Conservation (phyloP, 2,113 vertebrate genomes). For the Camelus dromedarius region DNA sequence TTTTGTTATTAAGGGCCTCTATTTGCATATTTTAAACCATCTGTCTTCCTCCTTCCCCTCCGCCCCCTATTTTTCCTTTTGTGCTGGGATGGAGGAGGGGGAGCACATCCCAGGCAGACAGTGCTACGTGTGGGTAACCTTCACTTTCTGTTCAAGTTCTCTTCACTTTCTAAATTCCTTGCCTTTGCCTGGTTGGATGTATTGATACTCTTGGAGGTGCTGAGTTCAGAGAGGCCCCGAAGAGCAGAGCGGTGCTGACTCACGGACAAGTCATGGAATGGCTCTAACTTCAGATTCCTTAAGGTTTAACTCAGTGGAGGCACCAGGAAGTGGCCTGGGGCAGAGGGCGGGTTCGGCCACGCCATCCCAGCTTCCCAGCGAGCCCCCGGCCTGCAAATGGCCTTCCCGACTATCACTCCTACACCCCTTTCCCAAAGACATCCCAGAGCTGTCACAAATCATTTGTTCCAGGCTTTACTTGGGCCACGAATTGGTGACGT, state of each 20-base stretch:
- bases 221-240: not conserved
- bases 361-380: accelerated
- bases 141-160: not conserved
- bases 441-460: not conserved
- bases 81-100: too few species aligned
- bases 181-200: not conserved
- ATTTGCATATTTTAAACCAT: accelerated
- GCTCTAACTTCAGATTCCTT: not conserved
- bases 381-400: not conserved
- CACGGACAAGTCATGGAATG: not conserved
- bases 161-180: not conserved
- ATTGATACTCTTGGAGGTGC: not conserved
- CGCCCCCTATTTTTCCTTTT: not conserved
- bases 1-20: too few species aligned
- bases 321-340: not conserved
- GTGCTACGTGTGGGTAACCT: not conserved
- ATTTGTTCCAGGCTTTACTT: not conserved
- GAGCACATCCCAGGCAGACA: accelerated
- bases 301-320: not conserved
- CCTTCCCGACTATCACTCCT: not conserved
- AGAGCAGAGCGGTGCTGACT: not conserved
- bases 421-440: not conserved
- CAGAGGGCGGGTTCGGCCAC: not conserved
- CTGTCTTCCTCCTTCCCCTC: not conserved
- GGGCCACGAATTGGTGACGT: not conserved